Base-by-base conservation (phyloP, 1,140 invertebrate species). In the Scaptomyza hsui region DNA sequence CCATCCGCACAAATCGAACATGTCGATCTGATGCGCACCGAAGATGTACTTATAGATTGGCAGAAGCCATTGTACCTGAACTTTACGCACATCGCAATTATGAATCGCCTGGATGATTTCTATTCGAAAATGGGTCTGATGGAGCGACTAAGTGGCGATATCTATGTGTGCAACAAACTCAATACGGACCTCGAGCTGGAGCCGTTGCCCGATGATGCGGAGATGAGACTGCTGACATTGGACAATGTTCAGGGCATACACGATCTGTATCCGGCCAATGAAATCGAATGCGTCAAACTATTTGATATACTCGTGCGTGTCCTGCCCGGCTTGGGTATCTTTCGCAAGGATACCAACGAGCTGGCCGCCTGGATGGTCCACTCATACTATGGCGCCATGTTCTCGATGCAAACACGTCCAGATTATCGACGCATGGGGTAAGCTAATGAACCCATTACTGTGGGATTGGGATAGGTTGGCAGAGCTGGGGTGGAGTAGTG, bases 371-470 rank as follows among this genome's bases (percentile, higher is more conserved):
- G 95, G 95, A 96, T 97, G 95, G 95, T 96, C 24, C 96, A 97
- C 80, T 96, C 95, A 2, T 97, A 97, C 91, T 97, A 97, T 90
- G 96, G 96, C 16, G 96, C 96, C 41, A 96, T 97, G 96, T 96
- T 96, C 91, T 96, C 96, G n/a, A 97, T 97, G 96, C 95, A 96
- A 92, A 97, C 96, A 52, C 93, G 94, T 89, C 95, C 95, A 19
- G 95, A 96, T 89, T 95, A 94, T 90, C 93, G 96, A 63, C 93
- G 96, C 75, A 96, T 96, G 93, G 96, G 96, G 73, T 94, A 90
- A 78, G 92, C 59, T 18, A 41, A 6, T 5, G 1, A 29, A n/a
- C n/a, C 26, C 24, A 26, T 29, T 9, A 2, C 26, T 9, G n/a
- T n/a, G n/a, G 9, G 0, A 35, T 42, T 24, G 0, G 2, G 45